Base-by-base conservation (phyloP, 2,113 vertebrate genomes). In the Solea senegalensis region DNA sequence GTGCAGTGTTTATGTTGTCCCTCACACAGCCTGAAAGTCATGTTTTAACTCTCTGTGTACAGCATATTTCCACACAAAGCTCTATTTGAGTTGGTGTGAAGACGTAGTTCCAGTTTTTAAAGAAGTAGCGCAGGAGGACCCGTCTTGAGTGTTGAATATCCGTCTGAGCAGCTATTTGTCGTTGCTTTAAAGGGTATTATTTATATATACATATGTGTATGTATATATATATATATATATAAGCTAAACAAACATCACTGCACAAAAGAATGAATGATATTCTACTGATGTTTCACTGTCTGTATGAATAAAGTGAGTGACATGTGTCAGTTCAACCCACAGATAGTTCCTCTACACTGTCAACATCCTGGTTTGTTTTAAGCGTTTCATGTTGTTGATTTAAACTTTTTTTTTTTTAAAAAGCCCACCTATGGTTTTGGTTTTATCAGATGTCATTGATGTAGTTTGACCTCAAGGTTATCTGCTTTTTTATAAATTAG, bases 1-100 rank as follows among this genome's bases (percentile, higher is more conserved):
- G 88, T 90, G 88, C 86, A 79, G 65, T 92, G 91, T 94, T 92
- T 93, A 90, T 89, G 94, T 92, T 95, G 90, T 92, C 90, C 59
- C 85, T 91, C 92, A 91, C 92, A 84, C 45, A 40, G 54, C 49
- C 49, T 53, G 48, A 72, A 57, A 77, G 64, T 15, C 52, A 49
- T 65, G 16, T 83, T 14, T 80, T 72, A 62, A 80, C 54, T 70
- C 44, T 58, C 5, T 50, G 15, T 49, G 48, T 55, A 62, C 65
- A n/a, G 8, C 62, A 65, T 14, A 43, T 57, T 34, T 52, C 9
- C 14, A n/a, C 21, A 21, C 56, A 66, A 53, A 73, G 51, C 9
- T 43, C 53, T 44, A 51, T 72, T 59, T 80, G 53, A 78, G 46
- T 27, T 39, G 3, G 27, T 53, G n/a, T 16, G n/a, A 65, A 51